Base-by-base conservation (phyloP, 2,113 vertebrate species). In the Myrmophylax atrothorax region DNA sequence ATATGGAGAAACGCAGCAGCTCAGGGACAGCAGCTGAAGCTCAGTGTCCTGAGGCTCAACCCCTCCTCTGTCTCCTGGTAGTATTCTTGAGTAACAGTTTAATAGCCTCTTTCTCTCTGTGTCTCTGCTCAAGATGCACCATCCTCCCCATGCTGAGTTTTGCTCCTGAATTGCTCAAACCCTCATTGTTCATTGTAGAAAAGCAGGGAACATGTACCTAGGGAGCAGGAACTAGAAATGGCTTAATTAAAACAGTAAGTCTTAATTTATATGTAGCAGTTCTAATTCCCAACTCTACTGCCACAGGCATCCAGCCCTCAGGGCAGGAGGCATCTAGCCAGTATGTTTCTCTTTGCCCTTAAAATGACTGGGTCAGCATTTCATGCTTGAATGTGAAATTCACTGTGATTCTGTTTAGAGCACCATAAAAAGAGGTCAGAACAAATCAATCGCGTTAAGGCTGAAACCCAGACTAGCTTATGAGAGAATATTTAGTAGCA, bases 361-460 rank as follows among this genome's bases (percentile, higher is more conserved):
- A 97, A 96, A 95, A 95, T 92, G 96, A 95, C 96, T 93, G 90
- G 95, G 96, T 96, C 95, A 96, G 92, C 93, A 92, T 93, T 96
- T 96, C 96, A 96, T 95, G 96, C 92, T 73, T 78, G 80, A 95
- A 92, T 96, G 96, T 95, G 85, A 97, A 97, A 96, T 97, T 95
- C 93, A 33, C 93, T 89, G 94, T 90, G 94, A 93, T 96, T 96
- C 94, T 96, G 96, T 96, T 96, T 95, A 96, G 88, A 97, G 93
- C 86, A 92, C 93, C 90, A 95, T 89, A 97, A 97, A 97, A 97
- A 96, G 93, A 96, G 96, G 94, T 96, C 96, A 96, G 96, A 96
- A 94, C 93, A 95, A 96, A 97, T 97, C 96, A 93, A 96, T 96
- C 26, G 42, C 15, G 69, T 93, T 91, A 96, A 96, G 93, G 92